These are phyloP conservation scores for Triplophysa rosa DNA, from an alignment of 2,113 vertebrate species.

Conservation along the genomic window DNA sequence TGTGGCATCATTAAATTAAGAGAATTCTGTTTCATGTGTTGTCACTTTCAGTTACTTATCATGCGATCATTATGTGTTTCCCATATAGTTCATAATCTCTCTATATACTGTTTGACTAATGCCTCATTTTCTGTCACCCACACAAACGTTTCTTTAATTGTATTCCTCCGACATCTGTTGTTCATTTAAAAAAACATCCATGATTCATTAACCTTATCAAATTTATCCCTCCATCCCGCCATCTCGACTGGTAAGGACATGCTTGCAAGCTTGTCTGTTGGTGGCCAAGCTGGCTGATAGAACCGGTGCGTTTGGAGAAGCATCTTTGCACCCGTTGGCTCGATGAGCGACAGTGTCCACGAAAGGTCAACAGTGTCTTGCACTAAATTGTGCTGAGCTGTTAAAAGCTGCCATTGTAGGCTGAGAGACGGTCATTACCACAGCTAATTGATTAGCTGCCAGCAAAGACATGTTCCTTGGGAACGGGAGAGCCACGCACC, in stretches of 20 bases:
- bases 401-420: conserved; percentile 28
- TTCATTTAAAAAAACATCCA: not conserved
- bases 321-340: not conserved
- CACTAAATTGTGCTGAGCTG: conserved; percentile 25
- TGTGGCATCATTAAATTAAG: too few species aligned
- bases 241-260: not conserved
- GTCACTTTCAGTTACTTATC: too few species aligned
- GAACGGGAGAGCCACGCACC: conserved; percentile 53
- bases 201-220: not conserved
- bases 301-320: not conserved
- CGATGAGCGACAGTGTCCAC: conserved; percentile 13
- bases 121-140: not conserved
- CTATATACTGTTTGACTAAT: not conserved
- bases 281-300: not conserved
- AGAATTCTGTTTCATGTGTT: too few species aligned
- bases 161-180: too few species aligned
- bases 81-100: not conserved
- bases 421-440: conserved; percentile 30
- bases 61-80: too few species aligned
- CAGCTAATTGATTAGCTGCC: conserved; percentile 24
- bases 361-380: conserved; percentile 45
- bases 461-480: conserved; percentile 53
- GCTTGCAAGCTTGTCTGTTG: not conserved
- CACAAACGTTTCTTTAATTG: not conserved
- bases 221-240: not conserved